Conservation (phyloP, 2,888 invertebrate genomes). For the Drosophila multiciliata region DNA sequence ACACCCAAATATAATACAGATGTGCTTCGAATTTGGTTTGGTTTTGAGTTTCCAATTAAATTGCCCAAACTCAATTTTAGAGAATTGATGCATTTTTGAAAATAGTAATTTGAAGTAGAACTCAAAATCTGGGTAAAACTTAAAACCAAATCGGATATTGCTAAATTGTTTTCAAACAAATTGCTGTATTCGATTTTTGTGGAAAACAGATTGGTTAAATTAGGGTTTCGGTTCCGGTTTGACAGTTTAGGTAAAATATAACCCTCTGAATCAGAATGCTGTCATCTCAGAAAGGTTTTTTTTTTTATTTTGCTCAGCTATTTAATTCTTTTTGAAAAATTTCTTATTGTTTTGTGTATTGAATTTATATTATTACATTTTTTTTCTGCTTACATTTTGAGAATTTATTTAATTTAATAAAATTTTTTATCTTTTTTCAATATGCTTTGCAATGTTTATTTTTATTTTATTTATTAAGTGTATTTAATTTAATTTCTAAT, state of each 20-base stretch:
- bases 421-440: neutral
- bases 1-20: neutral
- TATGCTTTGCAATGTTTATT: neutral
- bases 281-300: neutral
- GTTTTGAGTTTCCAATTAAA: neutral
- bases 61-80: neutral
- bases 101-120: neutral
- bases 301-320: neutral
- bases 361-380: neutral
- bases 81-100: neutral
- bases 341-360: neutral
- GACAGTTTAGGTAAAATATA: neutral
- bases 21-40: neutral
- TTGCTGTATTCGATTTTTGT: neutral
- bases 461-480: neutral
- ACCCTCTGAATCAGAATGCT: neutral
- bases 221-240: neutral
- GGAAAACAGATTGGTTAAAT: neutral
- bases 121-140: neutral
- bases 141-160: neutral
- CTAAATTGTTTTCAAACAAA: neutral
- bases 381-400: neutral
- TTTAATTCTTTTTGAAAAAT: neutral
- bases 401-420: neutral
- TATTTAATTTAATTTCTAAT: neutral